Conservation (phyloP, 2,113 vertebrate genomes). For the Microtus pennsylvanicus region DNA sequence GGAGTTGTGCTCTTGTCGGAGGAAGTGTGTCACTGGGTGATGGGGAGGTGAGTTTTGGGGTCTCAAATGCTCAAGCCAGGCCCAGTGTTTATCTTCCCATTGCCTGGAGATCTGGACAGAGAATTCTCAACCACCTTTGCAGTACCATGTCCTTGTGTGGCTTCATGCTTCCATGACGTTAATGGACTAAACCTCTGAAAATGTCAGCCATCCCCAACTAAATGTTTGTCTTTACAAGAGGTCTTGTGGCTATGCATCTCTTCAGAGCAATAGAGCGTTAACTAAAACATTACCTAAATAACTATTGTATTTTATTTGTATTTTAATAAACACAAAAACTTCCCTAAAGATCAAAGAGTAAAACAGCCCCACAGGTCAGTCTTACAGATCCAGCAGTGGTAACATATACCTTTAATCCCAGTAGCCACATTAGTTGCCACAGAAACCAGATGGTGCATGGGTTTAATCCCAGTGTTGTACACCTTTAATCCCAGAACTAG, state of each 20-base stretch:
- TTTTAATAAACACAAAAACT: no score
- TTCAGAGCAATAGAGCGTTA: not conserved
- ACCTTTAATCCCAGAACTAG: no score
- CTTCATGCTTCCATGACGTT: not conserved
- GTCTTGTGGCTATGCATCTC: not conserved
- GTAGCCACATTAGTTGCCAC: no score
- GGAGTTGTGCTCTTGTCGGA: not conserved
- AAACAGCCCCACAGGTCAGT: no score
- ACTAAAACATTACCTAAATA: not conserved
- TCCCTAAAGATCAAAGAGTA: no score
- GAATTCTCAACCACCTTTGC: not conserved
- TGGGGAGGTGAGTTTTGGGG: not conserved
- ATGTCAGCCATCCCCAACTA: not conserved
- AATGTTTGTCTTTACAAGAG: not conserved
- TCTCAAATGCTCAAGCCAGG: not conserved
- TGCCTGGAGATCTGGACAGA: no score
- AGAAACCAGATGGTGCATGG: no score
- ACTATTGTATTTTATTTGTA: no score
- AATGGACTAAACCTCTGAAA: not conserved
- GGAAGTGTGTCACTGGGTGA: not conserved
- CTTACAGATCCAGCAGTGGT: no score
- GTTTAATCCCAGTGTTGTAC: no score
- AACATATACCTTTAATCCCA: no score
- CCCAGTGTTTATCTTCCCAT: no score
- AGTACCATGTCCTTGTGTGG: not conserved